phyloP scores from a whole-genome alignment of 2,797 vertebrate species.

The Urosaurus nigricauda region DNA sequence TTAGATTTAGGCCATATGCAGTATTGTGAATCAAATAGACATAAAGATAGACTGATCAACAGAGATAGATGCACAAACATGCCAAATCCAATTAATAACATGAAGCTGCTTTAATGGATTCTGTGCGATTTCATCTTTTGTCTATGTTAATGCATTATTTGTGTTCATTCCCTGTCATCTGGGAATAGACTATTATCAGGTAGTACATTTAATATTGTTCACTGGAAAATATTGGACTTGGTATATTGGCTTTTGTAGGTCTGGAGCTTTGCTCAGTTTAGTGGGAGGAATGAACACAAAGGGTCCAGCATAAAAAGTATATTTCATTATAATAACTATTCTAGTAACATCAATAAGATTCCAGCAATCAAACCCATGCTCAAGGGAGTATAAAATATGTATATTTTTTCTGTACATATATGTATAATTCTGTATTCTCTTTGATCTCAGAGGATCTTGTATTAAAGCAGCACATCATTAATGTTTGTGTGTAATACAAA shows the following conservation, averaged over 20 bases:
- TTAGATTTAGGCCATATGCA: no score
- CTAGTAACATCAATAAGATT: slow-evolving; percentile 41
- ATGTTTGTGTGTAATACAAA: slow-evolving; percentile 53
- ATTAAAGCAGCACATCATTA: slow-evolving; percentile 52
- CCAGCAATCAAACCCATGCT: slow-evolving; percentile 41
- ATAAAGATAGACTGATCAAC: not conserved
- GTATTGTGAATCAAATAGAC: not conserved
- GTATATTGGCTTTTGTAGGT: slow-evolving; percentile 32
- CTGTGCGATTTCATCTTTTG: slow-evolving; percentile 62
- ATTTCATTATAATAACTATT: slow-evolving; percentile 27
- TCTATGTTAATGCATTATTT: slow-evolving; percentile 53
- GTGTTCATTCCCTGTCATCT: slow-evolving; percentile 44
- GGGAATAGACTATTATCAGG: slow-evolving; percentile 38
- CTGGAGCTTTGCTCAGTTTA: slow-evolving; percentile 40
- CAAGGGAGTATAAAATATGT: slow-evolving; percentile 54
- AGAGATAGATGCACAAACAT: not conserved
- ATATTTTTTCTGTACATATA: slow-evolving; percentile 63
- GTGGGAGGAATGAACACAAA: slow-evolving; percentile 29
- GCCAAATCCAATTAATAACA: slow-evolving; percentile 51
- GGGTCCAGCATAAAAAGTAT: slow-evolving; percentile 45
- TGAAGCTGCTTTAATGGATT: slow-evolving; percentile 65
- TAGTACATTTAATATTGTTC: slow-evolving; percentile 40
- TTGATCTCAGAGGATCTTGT: slow-evolving; percentile 59
- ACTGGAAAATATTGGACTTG: slow-evolving; percentile 27
- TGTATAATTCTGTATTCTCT: slow-evolving; percentile 49